Evolutionary conservation across 2,797 vertebrate genomes (phyloP), one percentile per base, ranked within the genome.

Genomic region (Garrulus glandarius): DNA sequence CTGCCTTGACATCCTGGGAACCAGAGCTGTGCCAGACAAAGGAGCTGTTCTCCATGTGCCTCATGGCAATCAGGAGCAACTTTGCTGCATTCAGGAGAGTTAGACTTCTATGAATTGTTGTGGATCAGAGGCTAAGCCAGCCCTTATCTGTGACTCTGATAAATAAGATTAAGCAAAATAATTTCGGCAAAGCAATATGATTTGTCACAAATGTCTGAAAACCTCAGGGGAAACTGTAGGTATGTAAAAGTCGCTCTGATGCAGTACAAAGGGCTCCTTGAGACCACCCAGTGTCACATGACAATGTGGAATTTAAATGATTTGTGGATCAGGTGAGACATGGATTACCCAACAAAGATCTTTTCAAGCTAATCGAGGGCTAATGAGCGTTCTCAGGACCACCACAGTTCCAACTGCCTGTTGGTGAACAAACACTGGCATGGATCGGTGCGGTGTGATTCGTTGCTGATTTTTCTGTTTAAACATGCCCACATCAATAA

Each of bases 401-500:
- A 55, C 57, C 74, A 19, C 7, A 8, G 5, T 52, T 86, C 72
- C 87, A 46, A 17, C 27, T 71, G 82, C 52, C 39, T 95, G 91
- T 79, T 94, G 94, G 83, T 90, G 95, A 92, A 43, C 85, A 93
- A 84, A 90, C 80, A 65, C 43, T 15, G 76, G 21, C 16, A 13
- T 34, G 43, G 67, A 69, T 91, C 50, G 23, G 63, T 79, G 72
- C 86, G 60, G 30, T 92, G 94, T 82, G 89, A 93, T 72, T 82
- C 87, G 72, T 71, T 69, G 89, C 89, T 78, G 93, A 75, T 91
- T 93, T 93, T 93, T 92, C 89, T 88, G 75, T 84, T 96, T 75
- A 94, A 96, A 94, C 82, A 57, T 89, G 92, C 82, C 70, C 77
- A 47, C 84, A 91, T 97, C 86, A 95, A 94, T 97, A 96, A 95